Base-by-base conservation (phyloP, 2,888 invertebrate species). In the Ferdinandea cuprea region DNA sequence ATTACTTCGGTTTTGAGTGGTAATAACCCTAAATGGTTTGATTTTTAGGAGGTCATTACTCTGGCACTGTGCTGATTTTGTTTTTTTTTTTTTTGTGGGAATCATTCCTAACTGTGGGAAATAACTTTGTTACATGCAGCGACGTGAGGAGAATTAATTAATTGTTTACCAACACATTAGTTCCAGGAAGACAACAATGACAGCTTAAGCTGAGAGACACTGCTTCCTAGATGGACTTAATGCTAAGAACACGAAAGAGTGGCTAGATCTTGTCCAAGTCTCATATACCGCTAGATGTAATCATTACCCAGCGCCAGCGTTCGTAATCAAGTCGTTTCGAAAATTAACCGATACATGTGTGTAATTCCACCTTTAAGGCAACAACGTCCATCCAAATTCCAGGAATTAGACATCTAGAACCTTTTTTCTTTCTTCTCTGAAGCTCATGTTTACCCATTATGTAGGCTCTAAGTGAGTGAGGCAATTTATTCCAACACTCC, bases 401-500 rank as follows among this genome's bases (percentile, higher is more conserved):
- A 42, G 40, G 40, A 54, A 66, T 30, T 17, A 50, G 25, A 50
- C 37, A 19, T 28, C 15, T 17, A 28, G 52, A 61, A 46, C 44
- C 32, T 40, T 42, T 30, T n/a, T n/a, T n/a, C n/a, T n/a, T n/a
- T 42, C 2, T 25, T 40, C 9, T 21, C 13, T 15, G 7, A 17
- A 37, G 17, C 69, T n/a, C n/a, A n/a, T 52, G 52, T 72, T 48
- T 32, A 44, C 19, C 30, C 35, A 52, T 50, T 65, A 50, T 52
- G 40, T 37, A 17, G 21, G 15, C 56, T n/a, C n/a, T n/a, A 56
- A 37, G 35, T 58, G 48, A 17, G 35, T 30, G 35, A 72, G 63
- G 37, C 54, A 63, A 32, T 63, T 50, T 54, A 48, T 63, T 73
- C 44, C 73, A 56, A 46, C 54, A 69, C 58, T 40, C 58, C 40